A percentile compares a stretch with the other conserved stretches of the same genome.
phyloP scores from a whole-genome alignment of 1,140 invertebrate genomes.

The Gerris buenoi region DNA sequence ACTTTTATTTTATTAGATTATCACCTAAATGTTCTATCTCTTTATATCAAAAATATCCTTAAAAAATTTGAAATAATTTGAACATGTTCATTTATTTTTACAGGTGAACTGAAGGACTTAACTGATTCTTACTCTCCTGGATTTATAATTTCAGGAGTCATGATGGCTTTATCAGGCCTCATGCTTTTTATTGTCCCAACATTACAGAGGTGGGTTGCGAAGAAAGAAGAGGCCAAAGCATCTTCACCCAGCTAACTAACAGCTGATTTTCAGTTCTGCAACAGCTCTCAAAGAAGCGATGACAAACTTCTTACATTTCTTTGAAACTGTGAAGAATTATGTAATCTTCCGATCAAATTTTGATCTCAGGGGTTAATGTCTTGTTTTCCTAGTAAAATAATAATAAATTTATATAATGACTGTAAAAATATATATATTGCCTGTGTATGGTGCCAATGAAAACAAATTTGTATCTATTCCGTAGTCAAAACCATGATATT shows the following conservation, averaged over 20 bases:
- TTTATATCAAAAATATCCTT: too few species aligned
- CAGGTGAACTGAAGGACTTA: conserved; percentile 66
- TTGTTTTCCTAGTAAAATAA: too few species aligned
- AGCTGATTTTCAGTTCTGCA: not conserved
- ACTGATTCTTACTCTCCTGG: conserved; percentile 64
- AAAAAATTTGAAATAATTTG: too few species aligned
- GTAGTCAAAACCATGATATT: too few species aligned
- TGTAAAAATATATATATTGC: too few species aligned
- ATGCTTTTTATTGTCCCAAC: conserved; percentile 76
- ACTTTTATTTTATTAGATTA: too few species aligned
- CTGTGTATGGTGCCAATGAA: too few species aligned
- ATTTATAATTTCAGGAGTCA: conserved; percentile 64
- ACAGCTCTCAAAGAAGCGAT: not conserved
- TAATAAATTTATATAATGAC: too few species aligned
- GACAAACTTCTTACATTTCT: not conserved
- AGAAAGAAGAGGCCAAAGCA: conserved; percentile 7
- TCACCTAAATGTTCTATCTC: too few species aligned
- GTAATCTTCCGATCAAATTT: not conserved
- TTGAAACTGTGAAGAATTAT: not conserved
- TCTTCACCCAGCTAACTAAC: not conserved
- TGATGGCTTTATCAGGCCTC: conserved; percentile 70
- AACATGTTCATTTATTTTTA: conserved; percentile 21
- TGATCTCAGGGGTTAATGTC: too few species aligned
- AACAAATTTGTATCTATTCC: too few species aligned
- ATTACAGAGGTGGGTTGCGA: conserved; percentile 40